Percentiles rank a stretch among this genome's conserved stretches.
Conservation (phyloP, 1,140 invertebrate species). For the Bombus affinis region DNA sequence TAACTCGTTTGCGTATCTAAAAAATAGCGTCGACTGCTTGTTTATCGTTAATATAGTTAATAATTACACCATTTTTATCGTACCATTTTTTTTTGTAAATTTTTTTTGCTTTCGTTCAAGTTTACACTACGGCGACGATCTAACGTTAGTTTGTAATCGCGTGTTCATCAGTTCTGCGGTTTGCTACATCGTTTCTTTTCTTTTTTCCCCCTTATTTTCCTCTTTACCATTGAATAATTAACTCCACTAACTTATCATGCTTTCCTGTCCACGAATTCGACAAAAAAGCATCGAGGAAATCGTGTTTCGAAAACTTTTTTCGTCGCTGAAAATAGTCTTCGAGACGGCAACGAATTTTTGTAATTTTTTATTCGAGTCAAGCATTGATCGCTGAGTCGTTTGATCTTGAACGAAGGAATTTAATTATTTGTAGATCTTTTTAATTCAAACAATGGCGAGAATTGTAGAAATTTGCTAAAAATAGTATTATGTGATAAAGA, state of each 20-base stretch:
- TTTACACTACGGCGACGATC: slow-evolving; percentile 44
- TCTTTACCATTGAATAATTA: neutral
- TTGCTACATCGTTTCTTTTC: slow-evolving; percentile 19
- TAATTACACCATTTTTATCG: slow-evolving; percentile 15
- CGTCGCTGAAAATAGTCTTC: slow-evolving; percentile 6
- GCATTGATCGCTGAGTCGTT: neutral
- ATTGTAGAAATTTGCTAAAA: neutral
- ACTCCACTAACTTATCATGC: too few species aligned
- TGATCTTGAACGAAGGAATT: too few species aligned
- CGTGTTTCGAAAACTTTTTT: slow-evolving; percentile 1
- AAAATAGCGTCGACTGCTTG: slow-evolving; percentile 62
- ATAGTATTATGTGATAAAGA: neutral
- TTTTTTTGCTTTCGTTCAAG: slow-evolving; percentile 29
- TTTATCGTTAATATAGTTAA: slow-evolving; percentile 49
- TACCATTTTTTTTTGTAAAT: neutral
- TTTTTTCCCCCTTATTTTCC: too few species aligned
- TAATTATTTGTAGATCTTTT: too few species aligned
- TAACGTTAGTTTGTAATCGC: slow-evolving; percentile 51
- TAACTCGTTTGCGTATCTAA: slow-evolving; percentile 58
- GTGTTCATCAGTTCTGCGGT: slow-evolving; percentile 61
- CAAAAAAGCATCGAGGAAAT: slow-evolving; percentile 11
- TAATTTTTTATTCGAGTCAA: too few species aligned
- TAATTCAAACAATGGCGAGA: neutral
- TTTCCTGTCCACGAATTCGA: neutral
- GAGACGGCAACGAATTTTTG: neutral